A percentile compares a stretch with the other conserved stretches of the same genome.
These are phyloP conservation scores for Mesorhabditis belari DNA, from an alignment of 2,888 invertebrate genomes.

Conservation along the genomic window DNA sequence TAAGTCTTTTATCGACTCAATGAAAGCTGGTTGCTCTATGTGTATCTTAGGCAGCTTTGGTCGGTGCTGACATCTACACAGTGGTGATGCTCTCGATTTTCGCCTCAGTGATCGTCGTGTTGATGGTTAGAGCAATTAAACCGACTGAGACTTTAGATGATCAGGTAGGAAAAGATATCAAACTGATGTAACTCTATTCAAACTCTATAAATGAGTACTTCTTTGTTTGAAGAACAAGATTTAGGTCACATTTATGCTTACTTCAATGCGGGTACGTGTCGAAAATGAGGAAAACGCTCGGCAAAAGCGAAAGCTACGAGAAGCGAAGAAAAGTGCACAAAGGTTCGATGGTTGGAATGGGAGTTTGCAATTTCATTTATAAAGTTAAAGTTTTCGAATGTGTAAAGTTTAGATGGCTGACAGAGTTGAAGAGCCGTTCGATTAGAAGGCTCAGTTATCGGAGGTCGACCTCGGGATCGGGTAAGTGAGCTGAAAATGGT, in stretches of 20 bases:
- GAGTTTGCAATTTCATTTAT: too few species aligned
- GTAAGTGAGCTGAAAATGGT: too few species aligned
- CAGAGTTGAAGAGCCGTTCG: neutral
- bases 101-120: slow-evolving; percentile 12
- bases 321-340: slow-evolving; percentile 16
- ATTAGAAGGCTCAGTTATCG: neutral
- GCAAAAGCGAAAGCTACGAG: slow-evolving; percentile 14
- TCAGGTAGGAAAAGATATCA: slow-evolving; percentile 2
- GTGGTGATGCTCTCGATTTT: slow-evolving; percentile 14
- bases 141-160: slow-evolving; percentile 18
- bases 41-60: neutral
- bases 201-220: neutral
- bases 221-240: neutral
- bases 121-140: slow-evolving; percentile 17
- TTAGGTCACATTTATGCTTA: slow-evolving; percentile 14
- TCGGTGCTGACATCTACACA: slow-evolving; percentile 13
- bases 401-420: neutral
- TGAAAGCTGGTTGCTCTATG: neutral
- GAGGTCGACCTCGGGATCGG: neutral
- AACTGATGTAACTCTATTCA: neutral
- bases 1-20: neutral
- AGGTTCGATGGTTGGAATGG: too few species aligned
- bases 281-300: slow-evolving; percentile 17
- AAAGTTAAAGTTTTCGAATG: neutral
- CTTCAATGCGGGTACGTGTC: slow-evolving; percentile 19